phyloP scores from a whole-genome alignment of 1,140 invertebrate species.

The Arctopsyche grandis region DNA sequence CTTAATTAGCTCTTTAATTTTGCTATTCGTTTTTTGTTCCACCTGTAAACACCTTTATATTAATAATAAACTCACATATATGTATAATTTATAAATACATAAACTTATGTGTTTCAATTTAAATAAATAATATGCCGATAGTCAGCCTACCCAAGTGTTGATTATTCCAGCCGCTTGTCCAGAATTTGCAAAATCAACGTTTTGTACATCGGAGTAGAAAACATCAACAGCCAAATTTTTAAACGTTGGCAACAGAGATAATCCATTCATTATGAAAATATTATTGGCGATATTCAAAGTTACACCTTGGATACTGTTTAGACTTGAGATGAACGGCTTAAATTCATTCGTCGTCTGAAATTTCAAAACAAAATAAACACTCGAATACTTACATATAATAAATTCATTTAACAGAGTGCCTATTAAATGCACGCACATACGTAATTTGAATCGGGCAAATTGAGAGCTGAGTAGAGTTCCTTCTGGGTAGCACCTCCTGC shows the following conservation, averaged over 20 bases:
- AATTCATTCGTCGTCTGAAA: slow-evolving; percentile 39
- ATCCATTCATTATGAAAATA: slow-evolving; percentile 46
- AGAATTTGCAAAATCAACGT: background rate
- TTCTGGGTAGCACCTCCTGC: slow-evolving; percentile 65
- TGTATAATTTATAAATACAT: background rate
- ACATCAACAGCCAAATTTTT: background rate
- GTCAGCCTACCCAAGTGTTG: background rate
- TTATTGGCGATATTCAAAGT: slow-evolving; percentile 48
- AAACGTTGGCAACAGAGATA: background rate
- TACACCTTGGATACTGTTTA: slow-evolving; percentile 44
- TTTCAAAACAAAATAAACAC: background rate
- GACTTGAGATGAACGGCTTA: slow-evolving; percentile 36
- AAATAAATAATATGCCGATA: background rate
- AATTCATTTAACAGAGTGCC: background rate
- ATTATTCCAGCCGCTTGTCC: background rate
- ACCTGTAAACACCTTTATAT: slow-evolving; percentile 46
- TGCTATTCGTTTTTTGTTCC: slow-evolving; percentile 49
- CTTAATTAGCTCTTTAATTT: slow-evolving; percentile 62
- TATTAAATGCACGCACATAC: slow-evolving; percentile 53
- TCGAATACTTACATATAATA: background rate
- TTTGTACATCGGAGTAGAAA: background rate
- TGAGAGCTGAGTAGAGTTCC: slow-evolving; percentile 64
- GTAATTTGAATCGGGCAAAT: slow-evolving; percentile 57
- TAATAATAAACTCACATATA: background rate
- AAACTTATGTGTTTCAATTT: background rate